Evolutionary conservation across 2,113 vertebrate genomes (phyloP), one percentile per base, ranked within the genome.

Genomic region (Propithecus coquereli): DNA sequence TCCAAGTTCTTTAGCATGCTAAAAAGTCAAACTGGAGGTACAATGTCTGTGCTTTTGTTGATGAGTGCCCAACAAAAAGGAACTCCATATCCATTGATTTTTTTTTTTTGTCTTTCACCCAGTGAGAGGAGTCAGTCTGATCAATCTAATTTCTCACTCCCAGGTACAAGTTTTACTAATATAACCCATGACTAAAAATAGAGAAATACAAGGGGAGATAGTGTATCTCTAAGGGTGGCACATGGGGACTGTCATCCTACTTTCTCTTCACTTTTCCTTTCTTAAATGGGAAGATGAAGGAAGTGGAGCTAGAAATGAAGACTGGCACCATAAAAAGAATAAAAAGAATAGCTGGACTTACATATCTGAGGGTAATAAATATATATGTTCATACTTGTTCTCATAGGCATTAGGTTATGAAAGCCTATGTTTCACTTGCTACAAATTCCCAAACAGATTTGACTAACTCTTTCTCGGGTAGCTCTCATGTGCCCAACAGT

Each of bases 21-120:
- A 43, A 97, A 87, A 85, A 93, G 80, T 22, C 73, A 97, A 93
- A 94, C 73, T 93, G 88, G 97, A 96, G 91, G 96, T 98, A 93
- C 90, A 94, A 87, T 94, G 83, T 2, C n/a, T 80, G 84, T 98
- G 96, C 89, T 97, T 95, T 68, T 91, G 74, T 86, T 89, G n/a
- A 70, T n/a, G 82, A 95, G 91, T 95, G 92, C 66, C 92, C 96
- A 98, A 94, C 97, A 98, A 97, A 81, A 94, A 90, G 61, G 94
- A 96, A 95, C 94, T 94, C 95, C 92, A 95, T 90, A 85, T 96
- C 97, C 96, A 98, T 98, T 98, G 98, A 99, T 99, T 98, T 98
- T 65, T 82, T 98, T 47, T 52, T 54, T 54, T 87, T 95, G 94
- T 97, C 97, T 98, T 98, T 98, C 91, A 96, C 80, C 61, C 95